Base-by-base conservation (phyloP, 64 coral and sea anemone genomes). In the Dendronephthya gigantea region DNA sequence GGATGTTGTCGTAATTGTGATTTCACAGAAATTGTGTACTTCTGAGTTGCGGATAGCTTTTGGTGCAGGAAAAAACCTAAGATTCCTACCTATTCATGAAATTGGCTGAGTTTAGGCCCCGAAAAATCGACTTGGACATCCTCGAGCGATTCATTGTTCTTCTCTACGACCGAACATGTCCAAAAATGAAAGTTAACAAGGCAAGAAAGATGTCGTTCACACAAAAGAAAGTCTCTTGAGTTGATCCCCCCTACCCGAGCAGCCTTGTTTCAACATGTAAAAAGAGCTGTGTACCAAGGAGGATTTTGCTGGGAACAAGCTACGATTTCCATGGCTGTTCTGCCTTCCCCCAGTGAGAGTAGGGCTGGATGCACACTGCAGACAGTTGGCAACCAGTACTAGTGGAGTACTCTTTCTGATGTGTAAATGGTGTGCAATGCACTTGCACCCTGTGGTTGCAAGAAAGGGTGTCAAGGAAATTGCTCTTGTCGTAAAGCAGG, bases 101-200 rank as follows among this genome's bases (percentile, higher is more conserved):
- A 50, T n/a, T n/a, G n/a, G n/a, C n/a, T n/a, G 16, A 50, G 7
- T 50, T 50, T 16, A 50, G 7, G 7, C 16, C 16, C 48, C 16
- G 48, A 9, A 7, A 7, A 50, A 50, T 50, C 7, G 48, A 50
- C 51, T 36, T 86, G 66, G 43, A 49, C 40, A 36, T n/a, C n/a
- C 59, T 87, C 30, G 59, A 87, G 48, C 40, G 86, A 17, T 88
- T 88, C 35, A 50, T 88, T 12, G 34, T 83, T 33, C 33, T 89
- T 34, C 27, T 89, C 81, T 84, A 84, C 49, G 88, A 89, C 81
- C 52, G 82, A 48, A 89, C 88, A 37, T 47, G 79, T 43, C 65
- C 16, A 8, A 83, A 84, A 30, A 70, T 36, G 8, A 83, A 30
- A 37, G 58, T 84, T n/a, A 84, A 89, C 56, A 56, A 89, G 2